Evolutionary conservation across 1,140 invertebrate genomes (phyloP).

Genomic region (Araneus ventricosus): DNA sequence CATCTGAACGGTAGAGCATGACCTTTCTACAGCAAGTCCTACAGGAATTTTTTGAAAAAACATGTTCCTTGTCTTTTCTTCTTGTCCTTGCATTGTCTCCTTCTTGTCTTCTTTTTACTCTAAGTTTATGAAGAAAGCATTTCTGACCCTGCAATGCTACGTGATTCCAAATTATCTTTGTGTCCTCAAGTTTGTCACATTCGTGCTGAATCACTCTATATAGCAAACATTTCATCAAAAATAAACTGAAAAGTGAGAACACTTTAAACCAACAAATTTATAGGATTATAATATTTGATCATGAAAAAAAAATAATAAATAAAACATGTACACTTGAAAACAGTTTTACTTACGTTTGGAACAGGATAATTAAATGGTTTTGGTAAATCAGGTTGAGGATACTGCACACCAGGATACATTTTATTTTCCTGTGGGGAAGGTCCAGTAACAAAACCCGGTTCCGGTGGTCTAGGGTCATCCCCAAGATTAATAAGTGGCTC

Average conservation of each 20-base stretch:
- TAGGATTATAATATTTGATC: no score
- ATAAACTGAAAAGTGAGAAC: no score
- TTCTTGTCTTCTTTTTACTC: background rate
- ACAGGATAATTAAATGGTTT: conserved; percentile 72
- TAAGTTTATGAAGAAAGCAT: background rate
- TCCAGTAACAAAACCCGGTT: conserved; percentile 65
- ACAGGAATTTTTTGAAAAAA: background rate
- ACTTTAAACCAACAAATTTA: no score
- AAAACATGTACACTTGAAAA: no score
- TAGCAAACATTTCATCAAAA: no score
- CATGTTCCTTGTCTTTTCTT: background rate
- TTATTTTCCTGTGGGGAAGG: conserved; percentile 36
- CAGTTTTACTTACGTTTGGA: conserved; percentile 38
- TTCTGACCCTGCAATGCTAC: background rate
- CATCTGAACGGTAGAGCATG: background rate
- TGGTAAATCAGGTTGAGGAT: conserved; percentile 63
- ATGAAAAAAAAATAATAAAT: no score
- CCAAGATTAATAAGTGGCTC: conserved; percentile 55
- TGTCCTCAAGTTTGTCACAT: background rate
- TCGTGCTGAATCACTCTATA: no score
- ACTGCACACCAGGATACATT: conserved; percentile 69
- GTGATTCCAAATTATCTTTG: background rate
- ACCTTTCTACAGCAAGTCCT: background rate
- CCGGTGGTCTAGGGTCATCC: conserved; percentile 49
- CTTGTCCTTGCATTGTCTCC: background rate